Conservation (phyloP, 2,888 invertebrate genomes). For the Clivina fossor region DNA sequence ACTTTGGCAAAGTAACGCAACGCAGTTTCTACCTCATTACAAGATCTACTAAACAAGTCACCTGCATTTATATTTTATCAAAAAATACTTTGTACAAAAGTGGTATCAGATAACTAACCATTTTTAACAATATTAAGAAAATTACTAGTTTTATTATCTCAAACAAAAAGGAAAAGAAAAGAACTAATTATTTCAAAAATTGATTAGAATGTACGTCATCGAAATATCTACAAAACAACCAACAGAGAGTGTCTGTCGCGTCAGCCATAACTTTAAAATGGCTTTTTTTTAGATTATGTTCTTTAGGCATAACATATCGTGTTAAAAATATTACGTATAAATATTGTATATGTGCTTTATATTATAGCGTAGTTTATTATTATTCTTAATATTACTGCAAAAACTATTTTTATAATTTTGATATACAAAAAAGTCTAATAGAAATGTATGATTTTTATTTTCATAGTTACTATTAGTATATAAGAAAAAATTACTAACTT, state of each 20-base stretch:
- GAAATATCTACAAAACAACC: slow-evolving; percentile 24
- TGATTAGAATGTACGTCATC: slow-evolving; percentile 18
- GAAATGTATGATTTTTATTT: too few relatives aligned
- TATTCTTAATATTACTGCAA: neutral
- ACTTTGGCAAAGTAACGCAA: slow-evolving; percentile 6
- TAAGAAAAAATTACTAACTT: too few relatives aligned
- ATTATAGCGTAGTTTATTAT: slow-evolving; percentile 23
- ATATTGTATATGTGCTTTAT: slow-evolving; percentile 33
- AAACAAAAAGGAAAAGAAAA: slow-evolving; percentile 12
- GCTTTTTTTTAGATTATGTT: slow-evolving; percentile 30
- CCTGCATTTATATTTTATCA: slow-evolving; percentile 32
- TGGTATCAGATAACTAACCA: slow-evolving; percentile 27
- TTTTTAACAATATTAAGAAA: slow-evolving; percentile 24
- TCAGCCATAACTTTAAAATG: slow-evolving; percentile 27
- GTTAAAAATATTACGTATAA: slow-evolving; percentile 26
- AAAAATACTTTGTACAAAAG: slow-evolving; percentile 31
- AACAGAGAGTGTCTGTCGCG: slow-evolving; percentile 30
- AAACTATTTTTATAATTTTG: too few relatives aligned
- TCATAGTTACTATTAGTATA: too few relatives aligned
- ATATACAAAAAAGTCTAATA: too few relatives aligned
- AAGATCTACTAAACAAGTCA: slow-evolving; percentile 26
- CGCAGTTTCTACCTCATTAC: slow-evolving; percentile 16
- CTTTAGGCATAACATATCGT: slow-evolving; percentile 30
- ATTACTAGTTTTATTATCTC: slow-evolving; percentile 25
- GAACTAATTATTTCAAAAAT: slow-evolving; percentile 16